Conservation (phyloP, 1,140 invertebrate genomes). For the Pseudomyrmex flavicornis region DNA sequence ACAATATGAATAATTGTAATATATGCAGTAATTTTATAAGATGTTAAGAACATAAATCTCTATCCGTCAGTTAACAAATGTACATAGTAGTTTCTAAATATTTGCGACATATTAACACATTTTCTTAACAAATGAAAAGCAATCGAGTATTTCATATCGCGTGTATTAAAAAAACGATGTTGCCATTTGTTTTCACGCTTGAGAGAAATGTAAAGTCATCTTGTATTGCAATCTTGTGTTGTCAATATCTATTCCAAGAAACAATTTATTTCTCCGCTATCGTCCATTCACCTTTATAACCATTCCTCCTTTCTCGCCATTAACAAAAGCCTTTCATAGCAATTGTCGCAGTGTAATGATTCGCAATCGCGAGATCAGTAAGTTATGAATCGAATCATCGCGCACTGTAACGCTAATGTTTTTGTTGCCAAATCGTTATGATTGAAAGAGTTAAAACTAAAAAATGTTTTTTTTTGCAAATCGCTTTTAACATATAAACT, state of each 20-base stretch:
- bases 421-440: too few species aligned
- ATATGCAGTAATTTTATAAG: too few species aligned
- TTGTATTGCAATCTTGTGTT: constrained; percentile 31
- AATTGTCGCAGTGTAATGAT: constrained; percentile 44
- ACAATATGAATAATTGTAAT: too few species aligned
- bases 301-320: constrained; percentile 37
- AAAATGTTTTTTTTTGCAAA: too few species aligned
- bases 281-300: constrained; percentile 34
- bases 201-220: constrained; percentile 27
- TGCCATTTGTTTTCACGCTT: constrained; percentile 8
- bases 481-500: too few species aligned
- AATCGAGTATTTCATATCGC: constrained; percentile 1
- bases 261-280: constrained; percentile 26
- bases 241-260: constrained; percentile 38
- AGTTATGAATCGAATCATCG: constrained; percentile 22
- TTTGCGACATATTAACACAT: too few species aligned
- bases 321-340: constrained; percentile 53
- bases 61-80: too few species aligned
- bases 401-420: background rate
- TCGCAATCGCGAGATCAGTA: constrained; percentile 6
- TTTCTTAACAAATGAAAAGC: too few species aligned
- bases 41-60: too few species aligned
- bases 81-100: background rate
- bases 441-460: too few species aligned
- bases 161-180: constrained; percentile 2